Conservation (phyloP, 2,113 vertebrate species). For the Pungitius pungitius region DNA sequence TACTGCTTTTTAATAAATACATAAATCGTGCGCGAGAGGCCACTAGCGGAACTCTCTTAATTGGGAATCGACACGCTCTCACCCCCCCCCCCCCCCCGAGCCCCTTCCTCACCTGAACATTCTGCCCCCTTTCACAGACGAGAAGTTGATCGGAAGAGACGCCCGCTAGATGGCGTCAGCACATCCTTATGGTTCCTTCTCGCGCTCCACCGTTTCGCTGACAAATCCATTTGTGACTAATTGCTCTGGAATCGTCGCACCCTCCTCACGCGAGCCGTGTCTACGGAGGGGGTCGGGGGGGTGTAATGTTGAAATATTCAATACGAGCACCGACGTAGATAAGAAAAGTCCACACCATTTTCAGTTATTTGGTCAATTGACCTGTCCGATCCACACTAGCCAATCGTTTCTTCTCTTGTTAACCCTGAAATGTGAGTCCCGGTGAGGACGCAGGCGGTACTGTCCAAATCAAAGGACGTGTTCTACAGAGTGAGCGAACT, state of each 20-base stretch:
- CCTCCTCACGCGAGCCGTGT: conserved; percentile 46
- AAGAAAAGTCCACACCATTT: not conserved
- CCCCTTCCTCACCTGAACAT: not conserved
- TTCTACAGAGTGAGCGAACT: too few relatives aligned
- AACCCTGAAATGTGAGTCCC: too few relatives aligned
- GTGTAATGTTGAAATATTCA: conserved; percentile 11
- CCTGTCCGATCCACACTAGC: too few relatives aligned
- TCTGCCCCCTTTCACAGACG: not conserved
- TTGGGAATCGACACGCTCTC: conserved; percentile 19
- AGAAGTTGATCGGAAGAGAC: conserved; percentile 34
- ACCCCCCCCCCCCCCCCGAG: not conserved
- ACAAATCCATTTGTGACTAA: conserved; percentile 62
- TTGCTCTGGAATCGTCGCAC: conserved; percentile 48
- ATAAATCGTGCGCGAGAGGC: conserved; percentile 3
- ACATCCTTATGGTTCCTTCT: conserved; percentile 48
- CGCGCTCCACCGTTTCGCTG: conserved; percentile 32
- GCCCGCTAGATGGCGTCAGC: conserved; percentile 78
- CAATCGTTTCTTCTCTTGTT: too few relatives aligned
- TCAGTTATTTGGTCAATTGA: too few relatives aligned
- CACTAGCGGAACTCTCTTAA: conserved; percentile 18
- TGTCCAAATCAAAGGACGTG: too few relatives aligned
- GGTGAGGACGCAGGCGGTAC: too few relatives aligned
- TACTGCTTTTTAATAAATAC: not conserved
- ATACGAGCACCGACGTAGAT: not conserved
- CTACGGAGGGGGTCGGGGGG: conserved; percentile 14